Conservation (phyloP, 2,888 invertebrate genomes). For the Thymelicus lineola region DNA sequence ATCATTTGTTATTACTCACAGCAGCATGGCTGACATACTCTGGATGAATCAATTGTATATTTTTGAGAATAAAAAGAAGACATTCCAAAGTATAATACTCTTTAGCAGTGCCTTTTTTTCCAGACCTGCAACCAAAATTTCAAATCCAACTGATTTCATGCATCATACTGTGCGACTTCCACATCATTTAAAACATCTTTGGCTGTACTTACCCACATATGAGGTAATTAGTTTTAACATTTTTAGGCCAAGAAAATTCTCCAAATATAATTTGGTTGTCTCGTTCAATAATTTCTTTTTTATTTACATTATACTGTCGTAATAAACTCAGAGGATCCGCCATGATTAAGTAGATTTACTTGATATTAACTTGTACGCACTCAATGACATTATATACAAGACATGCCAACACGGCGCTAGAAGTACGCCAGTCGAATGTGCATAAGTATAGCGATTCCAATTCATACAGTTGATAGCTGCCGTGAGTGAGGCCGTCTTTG, state of each 20-base stretch:
- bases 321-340: slow-evolving; percentile 98
- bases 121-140: slow-evolving; percentile 87
- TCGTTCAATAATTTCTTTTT: slow-evolving; percentile 98
- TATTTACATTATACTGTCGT: slow-evolving; percentile 98
- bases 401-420: too few species aligned
- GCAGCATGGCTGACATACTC: slow-evolving; percentile 99
- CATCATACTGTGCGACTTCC: slow-evolving; percentile 12
- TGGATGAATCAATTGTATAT: slow-evolving; percentile 96
- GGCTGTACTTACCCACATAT: slow-evolving; percentile 95
- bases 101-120: slow-evolving; percentile 95
- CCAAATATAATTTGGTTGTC: slow-evolving; percentile 98
- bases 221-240: slow-evolving; percentile 98
- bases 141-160: not conserved
- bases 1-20: slow-evolving; percentile 84
- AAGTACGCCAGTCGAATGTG: too few species aligned
- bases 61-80: slow-evolving; percentile 96
- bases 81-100: slow-evolving; percentile 99
- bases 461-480: too few species aligned
- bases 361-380: slow-evolving; percentile 26
- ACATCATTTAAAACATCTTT: not conserved
- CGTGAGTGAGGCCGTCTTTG: too few species aligned
- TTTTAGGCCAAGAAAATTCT: slow-evolving; percentile 99
- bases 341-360: slow-evolving; percentile 87
- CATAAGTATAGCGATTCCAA: too few species aligned
- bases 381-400: too few species aligned